Evolutionary conservation across 1,140 invertebrate species (phyloP).

Genomic region (Odontomachus brunneus): DNA sequence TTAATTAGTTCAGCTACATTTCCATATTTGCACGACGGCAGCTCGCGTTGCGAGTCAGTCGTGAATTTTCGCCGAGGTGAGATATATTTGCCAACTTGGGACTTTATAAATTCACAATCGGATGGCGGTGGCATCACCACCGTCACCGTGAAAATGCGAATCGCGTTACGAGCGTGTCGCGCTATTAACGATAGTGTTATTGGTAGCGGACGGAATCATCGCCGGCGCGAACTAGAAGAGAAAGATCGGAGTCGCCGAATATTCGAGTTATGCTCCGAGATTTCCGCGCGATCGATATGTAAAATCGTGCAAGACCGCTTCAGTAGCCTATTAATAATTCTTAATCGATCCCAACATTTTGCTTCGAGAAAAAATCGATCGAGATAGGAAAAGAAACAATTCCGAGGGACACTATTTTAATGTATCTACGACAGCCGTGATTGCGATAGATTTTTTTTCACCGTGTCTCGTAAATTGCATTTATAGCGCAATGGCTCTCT

Average conservation of each 20-base stretch:
- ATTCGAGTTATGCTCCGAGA: background rate
- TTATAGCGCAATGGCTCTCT: background rate
- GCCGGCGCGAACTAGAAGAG: too few species aligned
- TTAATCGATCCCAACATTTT: background rate
- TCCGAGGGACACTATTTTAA: background rate
- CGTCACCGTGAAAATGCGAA: background rate
- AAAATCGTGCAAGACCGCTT: background rate
- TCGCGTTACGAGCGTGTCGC: background rate
- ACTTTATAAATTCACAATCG: slow-evolving; percentile 26
- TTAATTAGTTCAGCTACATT: slow-evolving; percentile 56
- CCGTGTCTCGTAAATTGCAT: background rate
- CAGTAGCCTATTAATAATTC: slow-evolving; percentile 9
- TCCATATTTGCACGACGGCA: slow-evolving; percentile 31
- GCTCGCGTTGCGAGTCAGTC: slow-evolving; percentile 26
- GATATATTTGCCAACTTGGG: slow-evolving; percentile 14
- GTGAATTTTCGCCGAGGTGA: slow-evolving; percentile 11
- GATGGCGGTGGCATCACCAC: background rate
- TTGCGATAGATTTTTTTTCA: background rate
- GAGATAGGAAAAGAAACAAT: background rate
- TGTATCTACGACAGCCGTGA: background rate
- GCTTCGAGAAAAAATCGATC: background rate
- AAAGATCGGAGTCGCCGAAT: too few species aligned
- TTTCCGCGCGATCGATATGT: background rate
- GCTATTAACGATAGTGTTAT: too few species aligned
- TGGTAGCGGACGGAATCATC: too few species aligned